phyloP scores from a whole-genome alignment of 2,797 vertebrate species.

The Pangasius djambal region DNA sequence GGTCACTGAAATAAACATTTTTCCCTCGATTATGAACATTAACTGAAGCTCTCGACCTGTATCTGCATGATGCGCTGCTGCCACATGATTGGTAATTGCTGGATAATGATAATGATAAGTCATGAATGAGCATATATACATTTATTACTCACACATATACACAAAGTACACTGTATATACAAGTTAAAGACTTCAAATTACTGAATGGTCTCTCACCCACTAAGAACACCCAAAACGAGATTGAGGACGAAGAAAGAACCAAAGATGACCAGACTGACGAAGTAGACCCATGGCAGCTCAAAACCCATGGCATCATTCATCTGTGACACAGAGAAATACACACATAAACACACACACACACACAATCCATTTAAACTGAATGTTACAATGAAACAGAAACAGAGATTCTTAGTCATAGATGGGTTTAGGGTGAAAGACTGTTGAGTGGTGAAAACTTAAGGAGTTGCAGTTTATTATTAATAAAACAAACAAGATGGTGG shows the following conservation, averaged over 20 bases:
- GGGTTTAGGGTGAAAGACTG: not conserved
- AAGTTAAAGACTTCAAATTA: not conserved
- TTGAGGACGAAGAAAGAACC: slow-evolving; percentile 99
- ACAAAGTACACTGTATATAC: not conserved
- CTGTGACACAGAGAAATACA: slow-evolving; percentile 74
- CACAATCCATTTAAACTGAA: not conserved
- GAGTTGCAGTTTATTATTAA: not conserved
- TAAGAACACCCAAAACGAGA: slow-evolving; percentile 97
- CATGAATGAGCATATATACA: not conserved
- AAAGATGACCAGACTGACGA: slow-evolving; percentile 99
- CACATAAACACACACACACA: slow-evolving; percentile 53
- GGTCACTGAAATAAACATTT: not conserved
- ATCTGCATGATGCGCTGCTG: not conserved
- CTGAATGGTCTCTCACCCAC: slow-evolving; percentile 86
- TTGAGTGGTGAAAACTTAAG: not conserved
- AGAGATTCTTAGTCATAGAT: not conserved
- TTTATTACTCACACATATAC: not conserved
- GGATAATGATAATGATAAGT: no score
- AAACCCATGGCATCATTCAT: slow-evolving; percentile 99
- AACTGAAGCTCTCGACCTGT: not conserved
- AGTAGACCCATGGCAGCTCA: slow-evolving; percentile 99
- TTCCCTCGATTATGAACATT: not conserved
- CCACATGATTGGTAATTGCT: not conserved
- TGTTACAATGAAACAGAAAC: not conserved
- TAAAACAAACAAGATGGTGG: not conserved